Conservation (phyloP, 2,797 vertebrate species). For the Gymnodraco acuticeps region DNA sequence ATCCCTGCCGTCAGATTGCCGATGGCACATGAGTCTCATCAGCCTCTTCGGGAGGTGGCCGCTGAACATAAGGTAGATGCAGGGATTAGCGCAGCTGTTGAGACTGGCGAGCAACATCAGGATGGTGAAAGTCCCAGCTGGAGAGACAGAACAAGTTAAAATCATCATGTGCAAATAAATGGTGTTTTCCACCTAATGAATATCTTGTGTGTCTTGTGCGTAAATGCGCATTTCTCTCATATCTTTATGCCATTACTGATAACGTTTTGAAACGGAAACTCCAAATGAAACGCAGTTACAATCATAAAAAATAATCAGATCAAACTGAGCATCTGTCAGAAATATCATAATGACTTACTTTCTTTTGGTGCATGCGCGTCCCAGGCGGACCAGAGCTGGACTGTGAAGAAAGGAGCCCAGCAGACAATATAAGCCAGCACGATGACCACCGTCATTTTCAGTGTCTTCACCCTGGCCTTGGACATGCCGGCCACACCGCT, state of each 20-base stretch:
- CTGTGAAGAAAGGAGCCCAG: constrained; percentile 81
- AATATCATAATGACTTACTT: constrained; percentile 58
- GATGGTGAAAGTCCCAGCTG: constrained; percentile 80
- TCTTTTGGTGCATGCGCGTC: constrained; percentile 78
- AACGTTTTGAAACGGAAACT: not conserved
- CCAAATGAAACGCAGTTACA: not conserved
- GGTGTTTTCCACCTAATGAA: not conserved
- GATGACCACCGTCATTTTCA: constrained; percentile 82
- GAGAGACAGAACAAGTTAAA: constrained; percentile 34
- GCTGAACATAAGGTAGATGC: constrained; percentile 81
- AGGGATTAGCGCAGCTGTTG: constrained; percentile 82
- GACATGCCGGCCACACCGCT: constrained; percentile 76
- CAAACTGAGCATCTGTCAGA: not conserved
- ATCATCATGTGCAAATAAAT: constrained; percentile 6
- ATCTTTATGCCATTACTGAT: not conserved
- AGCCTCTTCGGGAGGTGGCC: constrained; percentile 68
- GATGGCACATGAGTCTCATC: constrained; percentile 49
- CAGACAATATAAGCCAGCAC: constrained; percentile 78
- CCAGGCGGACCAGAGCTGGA: constrained; percentile 84
- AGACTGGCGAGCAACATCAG: constrained; percentile 82
- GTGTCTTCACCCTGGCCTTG: constrained; percentile 78
- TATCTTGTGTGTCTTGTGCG: constrained; percentile 12
- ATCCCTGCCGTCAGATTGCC: constrained; percentile 30
- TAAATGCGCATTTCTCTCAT: constrained; percentile 9
- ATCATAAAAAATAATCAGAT: not conserved